Conservation (phyloP, 2,113 vertebrate species). For the Pomatorhinus ruficollis region DNA sequence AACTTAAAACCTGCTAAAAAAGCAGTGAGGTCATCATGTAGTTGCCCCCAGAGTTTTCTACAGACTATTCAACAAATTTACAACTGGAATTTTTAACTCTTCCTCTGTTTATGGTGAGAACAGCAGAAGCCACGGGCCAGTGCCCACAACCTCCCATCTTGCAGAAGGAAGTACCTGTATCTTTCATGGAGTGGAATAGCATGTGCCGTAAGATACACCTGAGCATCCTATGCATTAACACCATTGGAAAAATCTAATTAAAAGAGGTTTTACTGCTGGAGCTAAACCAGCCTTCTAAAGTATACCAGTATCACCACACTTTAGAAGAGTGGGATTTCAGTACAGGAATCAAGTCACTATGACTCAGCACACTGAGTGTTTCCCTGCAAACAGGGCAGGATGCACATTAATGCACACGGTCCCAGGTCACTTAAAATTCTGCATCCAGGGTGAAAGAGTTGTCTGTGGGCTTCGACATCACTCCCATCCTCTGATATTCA, state of each 20-base stretch:
- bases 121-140: neutral
- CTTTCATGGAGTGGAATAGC: neutral
- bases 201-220: neutral
- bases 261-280: slow-evolving; percentile 1
- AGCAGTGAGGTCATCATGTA: slow-evolving; percentile 27
- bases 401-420: neutral
- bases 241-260: neutral
- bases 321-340: neutral
- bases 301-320: neutral
- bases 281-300: slow-evolving; percentile 11
- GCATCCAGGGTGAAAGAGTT: slow-evolving; percentile 94
- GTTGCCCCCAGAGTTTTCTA: neutral
- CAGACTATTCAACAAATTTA: neutral
- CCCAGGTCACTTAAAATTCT: slow-evolving; percentile 80
- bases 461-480: slow-evolving; percentile 87
- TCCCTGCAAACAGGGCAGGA: neutral
- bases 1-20: slow-evolving; percentile 58
- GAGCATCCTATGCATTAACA: slow-evolving; percentile 12
- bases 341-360: neutral
- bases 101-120: neutral
- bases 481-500: slow-evolving; percentile 97
- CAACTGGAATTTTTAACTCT: neutral
- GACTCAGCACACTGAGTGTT: neutral
- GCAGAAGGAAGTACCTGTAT: neutral
- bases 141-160: neutral